Evolutionary conservation across 37 sponge, comb jelly and placozoan genomes (phyloP), one percentile per base, ranked within the genome.

Genomic region (Mnemiopsis leidyi): DNA sequence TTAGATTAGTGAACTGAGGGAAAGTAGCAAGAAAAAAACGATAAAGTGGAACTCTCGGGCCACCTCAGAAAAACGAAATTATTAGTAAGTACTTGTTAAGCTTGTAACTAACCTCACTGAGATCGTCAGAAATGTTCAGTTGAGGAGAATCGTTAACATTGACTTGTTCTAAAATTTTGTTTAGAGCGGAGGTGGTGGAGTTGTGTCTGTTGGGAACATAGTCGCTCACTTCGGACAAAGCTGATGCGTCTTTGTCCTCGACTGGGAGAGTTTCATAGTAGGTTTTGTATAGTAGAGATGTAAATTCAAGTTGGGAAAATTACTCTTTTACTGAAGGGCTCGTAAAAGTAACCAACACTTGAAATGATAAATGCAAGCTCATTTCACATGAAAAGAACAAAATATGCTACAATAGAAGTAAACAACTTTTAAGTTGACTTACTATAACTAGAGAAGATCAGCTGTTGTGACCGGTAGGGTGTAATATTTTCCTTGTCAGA

Each of bases 401-500:
- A n/a, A n/a, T n/a, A n/a, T n/a, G n/a, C n/a, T n/a, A n/a, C n/a
- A n/a, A n/a, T n/a, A n/a, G n/a, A n/a, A n/a, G n/a, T n/a, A n/a
- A n/a, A n/a, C n/a, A n/a, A n/a, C n/a, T n/a, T n/a, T n/a, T n/a
- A n/a, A n/a, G 68, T 71, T 18, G 7, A 71, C 73, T 71, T 71
- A 71, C 73, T 29, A 23, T n/a, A 71, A 23, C 73, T 71, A 3
- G 73, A 71, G 26, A 71, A 30, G 29, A 71, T 5, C 26, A 30
- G 73, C 26, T 71, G 29, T 18, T 71, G 23, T 29, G 29, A n/a
- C 23, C 73, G 23, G 73, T 71, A 71, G 3, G 73, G 73, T 18
- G 73, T 71, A 30, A 71, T 18, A 71, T 71, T 71, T 71, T 71
- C 73, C 25, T 71, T 71, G 25, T 71, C 73, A 71, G 73, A 71